Evolutionary conservation across 2,113 vertebrate genomes (phyloP), one percentile per base, ranked within the genome.

Genomic region (Lepus timidus): DNA sequence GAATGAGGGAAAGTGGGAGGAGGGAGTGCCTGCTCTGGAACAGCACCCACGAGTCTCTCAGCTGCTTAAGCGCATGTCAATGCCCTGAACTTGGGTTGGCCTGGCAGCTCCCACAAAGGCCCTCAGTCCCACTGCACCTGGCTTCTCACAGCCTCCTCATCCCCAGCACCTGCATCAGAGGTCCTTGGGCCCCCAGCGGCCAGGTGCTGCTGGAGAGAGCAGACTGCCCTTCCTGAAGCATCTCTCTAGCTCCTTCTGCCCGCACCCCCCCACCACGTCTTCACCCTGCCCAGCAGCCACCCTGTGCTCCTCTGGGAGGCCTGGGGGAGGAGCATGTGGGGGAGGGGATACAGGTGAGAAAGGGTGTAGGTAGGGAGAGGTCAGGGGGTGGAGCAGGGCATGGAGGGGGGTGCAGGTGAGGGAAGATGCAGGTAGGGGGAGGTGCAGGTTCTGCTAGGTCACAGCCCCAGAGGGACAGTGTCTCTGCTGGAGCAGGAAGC

Each of bases 61-160:
- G 36, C 62, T 36, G 52, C 23, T n/a, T 23, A 23, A 27, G 17
- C 51, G 19, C 31, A 83, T 16, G 33, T 31, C 79, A 82, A 2
- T 3, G 23, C 5, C 11, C 31, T 33, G 65, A 25, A 65, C 3
- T 0, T 33, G 31, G 51, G 22, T 9, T 23, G 11, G 61, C 55
- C 55, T 58, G 55, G 19, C 55, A 58, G 55, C 55, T 17, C 17
- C 12, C 6, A 14, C 55, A 16, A 14, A 58, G 55, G 17, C 13
- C 55, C 55, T 58, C 0, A 17, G 27, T 14, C 49, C 44, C 16
- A 0, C 2, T 29, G 23, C 10, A 39, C 65, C 6, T 22, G 29
- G 20, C 31, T 78, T n/a, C 22, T 58, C 36, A 22, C 3, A 44
- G 10, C 39, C 8, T 73, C n/a, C 44, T 67, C 22, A 44, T 4